A percentile compares a stretch with the other conserved stretches of the same genome.
Conservation (phyloP, 2,113 vertebrate genomes). For the Globicephala melas region DNA sequence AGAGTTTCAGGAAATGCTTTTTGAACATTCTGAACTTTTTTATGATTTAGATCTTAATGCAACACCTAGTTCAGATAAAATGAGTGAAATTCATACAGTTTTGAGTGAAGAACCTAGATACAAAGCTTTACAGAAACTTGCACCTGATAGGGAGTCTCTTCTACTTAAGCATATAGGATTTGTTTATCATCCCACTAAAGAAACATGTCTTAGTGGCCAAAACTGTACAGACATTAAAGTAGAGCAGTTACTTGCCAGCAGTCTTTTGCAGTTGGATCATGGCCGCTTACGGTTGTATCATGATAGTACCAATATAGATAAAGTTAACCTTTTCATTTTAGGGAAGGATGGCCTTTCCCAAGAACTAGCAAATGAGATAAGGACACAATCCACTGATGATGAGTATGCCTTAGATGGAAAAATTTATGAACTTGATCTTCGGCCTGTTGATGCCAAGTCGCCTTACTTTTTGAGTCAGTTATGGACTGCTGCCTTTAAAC, state of each 20-base stretch:
- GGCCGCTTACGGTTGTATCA: conserved; percentile 94
- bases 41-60: conserved; percentile 99
- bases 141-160: conserved; percentile 97
- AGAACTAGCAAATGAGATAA: conserved; percentile 97
- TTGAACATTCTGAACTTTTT: conserved; percentile 98
- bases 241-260: conserved; percentile 94
- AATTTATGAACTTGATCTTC: conserved; percentile 97
- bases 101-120: conserved; percentile 98
- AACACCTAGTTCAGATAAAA: conserved; percentile 97
- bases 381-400: conserved; percentile 96
- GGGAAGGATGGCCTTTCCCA: conserved; percentile 97
- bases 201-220: conserved; percentile 97
- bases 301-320: conserved; percentile 95
- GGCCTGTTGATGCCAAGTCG: conserved; percentile 94
- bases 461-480: conserved; percentile 93
- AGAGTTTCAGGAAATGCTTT: conserved; percentile 99
- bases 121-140: conserved; percentile 97
- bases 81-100: conserved; percentile 97
- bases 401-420: conserved; percentile 98
- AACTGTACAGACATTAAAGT: conserved; percentile 97
- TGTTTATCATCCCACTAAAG: conserved; percentile 99
- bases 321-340: conserved; percentile 97
- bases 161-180: conserved; percentile 99
- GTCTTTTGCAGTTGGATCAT: conserved; percentile 93
- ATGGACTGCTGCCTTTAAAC: conserved; percentile 94